Evolutionary conservation across 2,797 vertebrate species (phyloP).

Genomic region (Notamacropus eugenii): DNA sequence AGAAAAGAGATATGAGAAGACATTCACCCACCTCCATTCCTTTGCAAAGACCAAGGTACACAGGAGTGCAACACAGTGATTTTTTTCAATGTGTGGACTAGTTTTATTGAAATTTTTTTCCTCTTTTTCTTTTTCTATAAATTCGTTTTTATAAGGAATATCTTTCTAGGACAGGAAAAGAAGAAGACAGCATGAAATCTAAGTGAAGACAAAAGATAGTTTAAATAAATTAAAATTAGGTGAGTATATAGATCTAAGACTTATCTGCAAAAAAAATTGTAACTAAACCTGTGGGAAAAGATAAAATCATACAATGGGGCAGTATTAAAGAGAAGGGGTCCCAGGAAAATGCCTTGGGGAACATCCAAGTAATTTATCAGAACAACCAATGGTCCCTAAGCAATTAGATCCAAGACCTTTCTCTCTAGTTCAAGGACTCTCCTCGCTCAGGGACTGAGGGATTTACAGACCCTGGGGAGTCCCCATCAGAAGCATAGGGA

Average conservation of each 20-base stretch:
- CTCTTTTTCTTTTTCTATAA: background rate
- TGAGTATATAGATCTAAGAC: background rate
- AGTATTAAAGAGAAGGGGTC: too few relatives aligned
- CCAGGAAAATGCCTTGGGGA: too few relatives aligned
- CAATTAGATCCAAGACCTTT: too few relatives aligned
- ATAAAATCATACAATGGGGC: too few relatives aligned
- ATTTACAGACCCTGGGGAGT: too few relatives aligned
- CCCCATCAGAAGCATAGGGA: too few relatives aligned
- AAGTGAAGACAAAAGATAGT: background rate
- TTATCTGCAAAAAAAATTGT: background rate
- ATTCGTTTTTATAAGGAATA: background rate
- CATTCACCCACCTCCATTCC: background rate
- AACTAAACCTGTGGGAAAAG: background rate
- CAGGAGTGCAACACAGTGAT: background rate
- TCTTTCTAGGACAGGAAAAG: background rate
- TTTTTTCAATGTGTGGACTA: background rate
- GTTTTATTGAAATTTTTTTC: background rate
- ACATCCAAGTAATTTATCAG: background rate
- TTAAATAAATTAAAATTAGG: background rate
- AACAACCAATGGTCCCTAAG: too few relatives aligned
- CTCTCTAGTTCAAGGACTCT: too few relatives aligned
- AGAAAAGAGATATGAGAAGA: background rate
- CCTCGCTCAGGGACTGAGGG: too few relatives aligned
- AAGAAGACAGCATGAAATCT: background rate
- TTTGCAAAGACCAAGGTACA: background rate